Conservation (phyloP, 1,140 invertebrate species). For the Dysdera silvatica region DNA sequence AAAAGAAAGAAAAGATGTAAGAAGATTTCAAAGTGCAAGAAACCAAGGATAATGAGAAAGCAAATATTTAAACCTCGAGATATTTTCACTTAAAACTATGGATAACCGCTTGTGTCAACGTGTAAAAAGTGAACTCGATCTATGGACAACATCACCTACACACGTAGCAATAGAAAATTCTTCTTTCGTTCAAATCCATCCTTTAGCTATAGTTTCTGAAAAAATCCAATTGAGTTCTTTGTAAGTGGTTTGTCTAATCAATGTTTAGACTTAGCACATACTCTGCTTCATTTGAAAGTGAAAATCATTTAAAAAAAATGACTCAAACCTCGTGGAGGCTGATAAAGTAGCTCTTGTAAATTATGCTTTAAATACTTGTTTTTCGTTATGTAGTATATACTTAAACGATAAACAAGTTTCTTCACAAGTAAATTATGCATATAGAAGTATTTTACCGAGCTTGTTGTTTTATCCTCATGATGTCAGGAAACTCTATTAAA, state of each 20-base stretch:
- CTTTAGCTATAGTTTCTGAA: neutral
- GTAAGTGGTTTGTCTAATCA: neutral
- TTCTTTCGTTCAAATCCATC: neutral
- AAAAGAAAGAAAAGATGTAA: slow-evolving; percentile 4
- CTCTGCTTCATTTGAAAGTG: neutral
- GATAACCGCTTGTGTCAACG: neutral
- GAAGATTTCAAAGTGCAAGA: no score
- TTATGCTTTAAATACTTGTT: neutral
- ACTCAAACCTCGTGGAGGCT: neutral
- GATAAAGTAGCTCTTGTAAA: neutral
- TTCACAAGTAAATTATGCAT: slow-evolving; percentile 2
- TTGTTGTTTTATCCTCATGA: neutral
- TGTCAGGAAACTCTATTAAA: neutral
- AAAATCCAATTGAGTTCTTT: neutral
- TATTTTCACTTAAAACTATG: neutral
- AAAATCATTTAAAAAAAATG: neutral
- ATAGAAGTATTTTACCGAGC: neutral
- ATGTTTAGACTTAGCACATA: neutral
- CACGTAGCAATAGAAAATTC: neutral
- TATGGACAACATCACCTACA: neutral
- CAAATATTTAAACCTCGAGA: no score
- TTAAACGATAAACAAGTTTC: slow-evolving; percentile 2
- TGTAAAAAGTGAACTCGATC: neutral
- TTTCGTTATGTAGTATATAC: neutral
- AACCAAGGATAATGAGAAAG: neutral